Base-by-base conservation (phyloP, 2,888 invertebrate species). In the Dorcus parallelipipedus region DNA sequence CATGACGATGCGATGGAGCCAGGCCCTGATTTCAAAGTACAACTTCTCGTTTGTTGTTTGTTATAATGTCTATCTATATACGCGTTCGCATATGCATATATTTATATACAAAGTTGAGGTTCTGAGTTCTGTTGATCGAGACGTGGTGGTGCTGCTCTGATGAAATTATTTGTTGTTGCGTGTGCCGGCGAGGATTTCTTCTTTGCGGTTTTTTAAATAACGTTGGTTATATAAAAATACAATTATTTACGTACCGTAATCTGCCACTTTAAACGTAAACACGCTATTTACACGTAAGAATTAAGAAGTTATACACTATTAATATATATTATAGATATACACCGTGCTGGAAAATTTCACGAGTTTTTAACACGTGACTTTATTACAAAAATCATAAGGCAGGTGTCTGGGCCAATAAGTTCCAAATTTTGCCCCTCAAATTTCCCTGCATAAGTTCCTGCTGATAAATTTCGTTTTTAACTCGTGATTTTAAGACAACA, bases 1-100 rank as follows among this genome's bases (percentile, higher is more conserved):
- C 73, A 73, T 72, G 70, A 72, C 71, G 64, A 26, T 26, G 63
- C 71, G 64, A 33, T 33, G 63, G 70, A 77, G 73, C 78, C 77
- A 76, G 76, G 73, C 78, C 78, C 78, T 78, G 78, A 78, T 78
- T 77, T 77, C 70, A 78, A 75, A 78, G 78, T 78, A 78, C 78
- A 78, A 78, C 77, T 74, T 70, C 69, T 75, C 72, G 72, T 75
- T 76, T 76, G 75, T 76, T 77, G 74, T 75, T 76, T 72, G 70
- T 75, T 73, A 70, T 69, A 33, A 33, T 33, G 26, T 33, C 26
- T 33, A 67, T 57, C 60, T 58, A 60, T 56, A 64, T 62, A 62
- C 50, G 60, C 56, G 52, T 52, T 50, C 48, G 49, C 42, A 54
- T 33, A 39, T 58, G 52, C 54, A 48, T 61, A 55, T 61, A 61